Base-by-base conservation (phyloP, 2,888 invertebrate species). In the Cosmia trapezina region DNA sequence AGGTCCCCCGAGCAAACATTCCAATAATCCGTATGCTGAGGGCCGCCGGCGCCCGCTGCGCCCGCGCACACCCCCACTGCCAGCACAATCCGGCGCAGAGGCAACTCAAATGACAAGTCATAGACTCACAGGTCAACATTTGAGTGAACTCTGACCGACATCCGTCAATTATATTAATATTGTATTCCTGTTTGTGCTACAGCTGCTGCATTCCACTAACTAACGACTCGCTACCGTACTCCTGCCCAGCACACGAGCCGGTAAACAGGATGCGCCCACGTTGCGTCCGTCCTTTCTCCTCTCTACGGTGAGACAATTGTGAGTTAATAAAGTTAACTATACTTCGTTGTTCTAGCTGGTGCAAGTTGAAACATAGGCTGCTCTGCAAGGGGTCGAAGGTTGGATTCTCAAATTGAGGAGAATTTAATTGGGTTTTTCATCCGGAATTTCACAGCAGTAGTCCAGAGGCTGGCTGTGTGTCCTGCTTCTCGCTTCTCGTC, bases 261-360 rank as follows among this genome's bases (percentile, higher is more conserved):
- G 61, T 70, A 51, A 66, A 74, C 70, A 78, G 86, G 81, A 85
- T 59, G 69, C 72, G 49, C 59, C 67, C 65, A 67, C 78, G 49
- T 11, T 33, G 37, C 28, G 33, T 43, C 41, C 22, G n/a, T 47
- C 14, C 57, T 64, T 45, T 70, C 57, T 43, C 9, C 11, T 49
- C 49, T 63, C 14, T 57, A 54, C 33, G 56, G 59, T 37, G 22
- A 56, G 33, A 67, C 63, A 28, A 59, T 73, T 67, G 56, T 28
- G 19, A 45, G 17, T 19, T 53, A 5, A 11, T 60, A 11, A 47
- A 12, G 9, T 43, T 14, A 71, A 28, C 11, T 28, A 9, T 28
- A 9, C 0, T 19, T 43, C 12, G 17, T 54, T 37, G 12, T 0
- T 19, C 14, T 41, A 28, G 14, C 14, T 49, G 2, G 14, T 51